These are phyloP conservation scores for Thunnus maccoyii DNA, from an alignment of 2,113 vertebrate genomes.

Conservation along the genomic window DNA sequence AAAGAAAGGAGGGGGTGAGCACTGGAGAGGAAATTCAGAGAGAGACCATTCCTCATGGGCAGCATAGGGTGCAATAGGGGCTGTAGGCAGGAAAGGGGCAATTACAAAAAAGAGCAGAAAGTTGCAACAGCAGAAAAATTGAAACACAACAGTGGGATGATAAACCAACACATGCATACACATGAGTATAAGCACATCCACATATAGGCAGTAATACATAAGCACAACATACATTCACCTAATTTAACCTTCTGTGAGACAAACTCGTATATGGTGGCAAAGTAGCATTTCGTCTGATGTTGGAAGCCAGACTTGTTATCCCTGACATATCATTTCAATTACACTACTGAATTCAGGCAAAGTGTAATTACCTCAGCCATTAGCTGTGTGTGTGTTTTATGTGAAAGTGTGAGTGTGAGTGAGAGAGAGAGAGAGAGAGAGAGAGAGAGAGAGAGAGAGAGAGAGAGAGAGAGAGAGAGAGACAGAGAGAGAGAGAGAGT, in stretches of 20 bases:
- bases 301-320: slow-evolving; percentile 53
- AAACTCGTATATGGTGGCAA: slow-evolving; percentile 38
- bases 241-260: slow-evolving; percentile 23
- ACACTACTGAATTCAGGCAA: slow-evolving; percentile 58
- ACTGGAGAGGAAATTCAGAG: slow-evolving; percentile 15
- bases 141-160: neutral
- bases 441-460: neutral
- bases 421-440: neutral
- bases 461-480: slow-evolving; percentile 11
- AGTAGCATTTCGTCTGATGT: slow-evolving; percentile 37
- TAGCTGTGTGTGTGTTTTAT: slow-evolving; percentile 42
- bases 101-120: slow-evolving; percentile 38
- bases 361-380: slow-evolving; percentile 64
- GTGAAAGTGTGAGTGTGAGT: neutral
- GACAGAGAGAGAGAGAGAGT: neutral
- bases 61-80: slow-evolving; percentile 9
- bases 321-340: slow-evolving; percentile 65
- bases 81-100: slow-evolving; percentile 8
- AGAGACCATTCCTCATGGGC: slow-evolving; percentile 3
- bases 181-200: neutral
- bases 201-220: slow-evolving; percentile 9
- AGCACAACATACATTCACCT: slow-evolving; percentile 1
- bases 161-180: slow-evolving; percentile 20
- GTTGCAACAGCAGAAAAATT: neutral
- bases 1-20: slow-evolving; percentile 16